These are phyloP conservation scores for Microtus ochrogaster DNA, from an alignment of 2,113 vertebrate genomes.

Conservation along the genomic window DNA sequence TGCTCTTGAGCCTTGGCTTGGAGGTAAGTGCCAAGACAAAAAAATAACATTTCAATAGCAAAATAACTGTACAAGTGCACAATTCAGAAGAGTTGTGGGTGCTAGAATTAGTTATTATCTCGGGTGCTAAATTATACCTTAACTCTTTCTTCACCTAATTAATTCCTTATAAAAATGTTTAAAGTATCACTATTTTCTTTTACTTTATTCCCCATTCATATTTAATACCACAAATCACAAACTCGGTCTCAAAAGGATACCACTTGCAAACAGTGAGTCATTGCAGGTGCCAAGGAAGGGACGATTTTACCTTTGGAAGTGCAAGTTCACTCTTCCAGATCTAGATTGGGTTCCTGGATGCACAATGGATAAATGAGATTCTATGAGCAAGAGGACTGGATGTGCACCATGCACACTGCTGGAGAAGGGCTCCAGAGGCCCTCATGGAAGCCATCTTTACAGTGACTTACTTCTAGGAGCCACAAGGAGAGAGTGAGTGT, in stretches of 20 bases:
- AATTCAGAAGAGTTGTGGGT: slow-evolving; percentile 71
- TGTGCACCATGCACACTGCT: rapidly evolving
- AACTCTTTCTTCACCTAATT: slow-evolving; percentile 77
- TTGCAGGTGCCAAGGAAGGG: not conserved
- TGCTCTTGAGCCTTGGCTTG: slow-evolving; percentile 71
- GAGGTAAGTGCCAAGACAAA: slow-evolving; percentile 77
- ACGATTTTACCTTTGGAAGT: not conserved
- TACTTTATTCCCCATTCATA: slow-evolving; percentile 55
- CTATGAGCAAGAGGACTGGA: not conserved
- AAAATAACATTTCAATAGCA: slow-evolving; percentile 64
- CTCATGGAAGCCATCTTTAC: not conserved
- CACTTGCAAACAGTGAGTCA: not conserved
- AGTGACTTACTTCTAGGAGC: not conserved
- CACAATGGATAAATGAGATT: not conserved
- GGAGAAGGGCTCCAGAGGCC: not conserved
- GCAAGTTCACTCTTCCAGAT: not conserved
- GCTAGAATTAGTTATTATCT: slow-evolving; percentile 79
- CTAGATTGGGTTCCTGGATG: not conserved
- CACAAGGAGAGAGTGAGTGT: not conserved
- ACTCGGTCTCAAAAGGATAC: not conserved
- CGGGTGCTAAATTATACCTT: slow-evolving; percentile 82
- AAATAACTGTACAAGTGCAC: slow-evolving; percentile 71
- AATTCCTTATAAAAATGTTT: slow-evolving; percentile 80
- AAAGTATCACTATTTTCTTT: slow-evolving; percentile 58
- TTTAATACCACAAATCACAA: slow-evolving; percentile 70